Percentiles rank a stretch among this genome's conserved stretches.
These are phyloP conservation scores for Lithophane semibrunnea DNA, from an alignment of 2,888 invertebrate species.

Conservation along the genomic window DNA sequence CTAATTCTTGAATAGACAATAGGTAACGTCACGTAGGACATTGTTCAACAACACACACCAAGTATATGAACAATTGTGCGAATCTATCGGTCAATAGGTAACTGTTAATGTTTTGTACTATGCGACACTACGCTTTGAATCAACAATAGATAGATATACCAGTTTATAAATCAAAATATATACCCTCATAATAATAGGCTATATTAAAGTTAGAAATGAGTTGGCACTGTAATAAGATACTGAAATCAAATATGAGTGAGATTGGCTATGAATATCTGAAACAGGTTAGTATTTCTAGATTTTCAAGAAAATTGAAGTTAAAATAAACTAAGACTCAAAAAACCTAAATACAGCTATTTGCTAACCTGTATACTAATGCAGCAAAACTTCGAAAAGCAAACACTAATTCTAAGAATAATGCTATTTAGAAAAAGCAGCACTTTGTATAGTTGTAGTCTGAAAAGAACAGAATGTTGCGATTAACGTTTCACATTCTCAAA, in stretches of 20 bases:
- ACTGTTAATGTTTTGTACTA: constrained; percentile 30
- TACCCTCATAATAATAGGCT: neutral
- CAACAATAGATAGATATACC: neutral
- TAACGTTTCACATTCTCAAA: constrained; percentile 29
- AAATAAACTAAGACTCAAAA: neutral
- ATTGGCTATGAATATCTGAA: neutral
- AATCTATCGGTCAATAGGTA: constrained; percentile 14
- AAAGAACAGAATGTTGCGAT: constrained; percentile 5
- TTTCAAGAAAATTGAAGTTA: neutral
- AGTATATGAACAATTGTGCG: constrained; percentile 1
- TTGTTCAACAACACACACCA: constrained; percentile 14
- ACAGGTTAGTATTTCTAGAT: neutral
- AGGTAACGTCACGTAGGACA: constrained; percentile 27
- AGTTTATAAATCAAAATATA: constrained; percentile 3
- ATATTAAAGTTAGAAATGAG: neutral
- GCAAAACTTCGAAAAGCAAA: neutral
- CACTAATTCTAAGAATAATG: neutral
- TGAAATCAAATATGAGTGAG: neutral
- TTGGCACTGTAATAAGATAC: too few species aligned
- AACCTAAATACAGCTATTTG: too few species aligned
- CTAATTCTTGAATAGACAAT: constrained; percentile 27
- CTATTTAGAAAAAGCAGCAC: neutral
- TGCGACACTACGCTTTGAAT: neutral
- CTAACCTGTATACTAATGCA: neutral
- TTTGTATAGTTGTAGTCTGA: neutral